Conservation (phyloP, 2,888 invertebrate genomes). For the Synanthedon tipuliformis region DNA sequence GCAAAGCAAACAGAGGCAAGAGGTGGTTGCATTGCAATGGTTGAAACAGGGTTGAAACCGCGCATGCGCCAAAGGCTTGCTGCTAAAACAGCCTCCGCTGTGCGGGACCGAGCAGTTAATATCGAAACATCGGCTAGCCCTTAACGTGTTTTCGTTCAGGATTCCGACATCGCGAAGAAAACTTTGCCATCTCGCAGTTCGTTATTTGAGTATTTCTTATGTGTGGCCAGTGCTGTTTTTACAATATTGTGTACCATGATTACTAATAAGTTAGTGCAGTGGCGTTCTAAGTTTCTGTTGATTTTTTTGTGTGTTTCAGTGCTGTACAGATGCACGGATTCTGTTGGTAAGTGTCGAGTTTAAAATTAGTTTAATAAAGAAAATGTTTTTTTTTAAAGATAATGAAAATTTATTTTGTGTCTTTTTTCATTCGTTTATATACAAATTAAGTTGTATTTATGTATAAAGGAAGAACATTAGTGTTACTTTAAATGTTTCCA, state of each 20-base stretch:
- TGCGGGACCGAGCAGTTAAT: not conserved
- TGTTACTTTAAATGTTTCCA: too few relatives aligned
- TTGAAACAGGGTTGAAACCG: constrained; percentile 1
- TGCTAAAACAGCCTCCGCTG: not conserved
- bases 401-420: not conserved
- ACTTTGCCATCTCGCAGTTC: constrained; percentile 10
- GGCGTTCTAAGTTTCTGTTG: constrained; percentile 33
- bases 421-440: not conserved
- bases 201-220: constrained; percentile 6
- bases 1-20: not conserved
- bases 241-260: constrained; percentile 18
- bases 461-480: too few relatives aligned
- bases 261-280: constrained; percentile 34
- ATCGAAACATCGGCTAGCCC: not conserved
- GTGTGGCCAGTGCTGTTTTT: constrained; percentile 10
- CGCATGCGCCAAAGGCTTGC: not conserved
- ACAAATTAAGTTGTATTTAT: too few relatives aligned
- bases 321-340: constrained; percentile 55
- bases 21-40: constrained; percentile 10
- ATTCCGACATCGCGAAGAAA: not conserved
- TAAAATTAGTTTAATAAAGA: too few relatives aligned
- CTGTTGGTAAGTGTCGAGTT: constrained; percentile 39
- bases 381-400: constrained; percentile 8
- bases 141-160: not conserved
- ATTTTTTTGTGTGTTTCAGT: constrained; percentile 56